A percentile compares a stretch with the other conserved stretches of the same genome.
Conservation (phyloP, 2,888 invertebrate genomes). For the Odontomyia ornata region DNA sequence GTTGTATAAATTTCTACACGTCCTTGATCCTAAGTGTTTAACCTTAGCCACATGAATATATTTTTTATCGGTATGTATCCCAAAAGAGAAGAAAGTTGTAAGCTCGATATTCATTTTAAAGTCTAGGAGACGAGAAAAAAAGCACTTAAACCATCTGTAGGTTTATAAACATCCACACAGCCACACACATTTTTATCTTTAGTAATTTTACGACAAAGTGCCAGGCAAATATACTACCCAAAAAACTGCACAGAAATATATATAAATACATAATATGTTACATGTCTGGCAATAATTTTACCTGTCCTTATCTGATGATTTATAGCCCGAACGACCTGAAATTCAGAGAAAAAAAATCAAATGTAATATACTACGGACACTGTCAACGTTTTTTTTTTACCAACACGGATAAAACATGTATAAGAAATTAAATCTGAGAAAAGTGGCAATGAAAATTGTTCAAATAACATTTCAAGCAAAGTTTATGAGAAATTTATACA, state of each 20-base stretch:
- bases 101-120: too few species aligned
- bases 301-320: conserved; percentile 85
- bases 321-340: conserved; percentile 83
- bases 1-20: too few species aligned
- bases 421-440: background rate
- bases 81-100: too few species aligned
- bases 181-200: background rate
- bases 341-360: conserved; percentile 57
- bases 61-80: too few species aligned
- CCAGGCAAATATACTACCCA: background rate
- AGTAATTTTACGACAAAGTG: background rate
- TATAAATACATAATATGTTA: background rate
- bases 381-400: background rate
- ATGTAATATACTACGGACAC: background rate
- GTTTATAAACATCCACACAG: background rate
- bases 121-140: too few species aligned
- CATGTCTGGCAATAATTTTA: conserved; percentile 61
- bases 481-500: too few species aligned
- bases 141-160: too few species aligned
- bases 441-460: background rate
- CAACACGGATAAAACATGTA: background rate
- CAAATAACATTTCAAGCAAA: background rate
- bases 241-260: background rate
- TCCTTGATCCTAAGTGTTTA: too few species aligned
- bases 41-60: too few species aligned